A percentile compares a stretch with the other conserved stretches of the same genome.
Evolutionary conservation across 2,888 invertebrate genomes (phyloP).

Genomic region (Alentia gelatinosa): DNA sequence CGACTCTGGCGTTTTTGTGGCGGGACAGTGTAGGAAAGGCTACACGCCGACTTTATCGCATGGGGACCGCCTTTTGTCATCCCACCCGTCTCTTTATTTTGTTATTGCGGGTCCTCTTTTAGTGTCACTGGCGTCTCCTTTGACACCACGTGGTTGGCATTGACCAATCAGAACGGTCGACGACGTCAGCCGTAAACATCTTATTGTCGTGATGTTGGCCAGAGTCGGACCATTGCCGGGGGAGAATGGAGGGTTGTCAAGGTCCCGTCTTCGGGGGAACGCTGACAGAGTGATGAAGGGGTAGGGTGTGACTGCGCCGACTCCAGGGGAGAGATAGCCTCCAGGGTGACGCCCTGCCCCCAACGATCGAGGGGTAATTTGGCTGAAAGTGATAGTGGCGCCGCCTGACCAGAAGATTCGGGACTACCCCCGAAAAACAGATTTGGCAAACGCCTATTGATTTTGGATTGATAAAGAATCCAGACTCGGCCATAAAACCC

Average conservation of each 20-base stretch:
- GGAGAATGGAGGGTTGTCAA: slow-evolving; percentile 40
- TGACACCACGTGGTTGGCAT: slow-evolving; percentile 36
- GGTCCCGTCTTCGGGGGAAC: neutral
- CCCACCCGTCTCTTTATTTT: slow-evolving; percentile 17
- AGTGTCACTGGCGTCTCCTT: slow-evolving; percentile 32
- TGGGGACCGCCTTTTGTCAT: neutral
- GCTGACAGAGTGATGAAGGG: slow-evolving; percentile 43
- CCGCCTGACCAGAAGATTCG: slow-evolving; percentile 33
- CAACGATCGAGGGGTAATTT: slow-evolving; percentile 39
- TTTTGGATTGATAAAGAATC: slow-evolving; percentile 36
- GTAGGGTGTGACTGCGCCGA: slow-evolving; percentile 13
- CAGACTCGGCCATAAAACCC: neutral
- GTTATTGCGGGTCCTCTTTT: slow-evolving; percentile 37
- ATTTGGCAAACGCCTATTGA: slow-evolving; percentile 47
- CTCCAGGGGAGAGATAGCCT: slow-evolving; percentile 25
- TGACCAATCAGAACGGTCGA: slow-evolving; percentile 36
- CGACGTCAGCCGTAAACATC: slow-evolving; percentile 44
- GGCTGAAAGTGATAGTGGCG: slow-evolving; percentile 40
- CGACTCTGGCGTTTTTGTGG: neutral
- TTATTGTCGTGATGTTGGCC: slow-evolving; percentile 44
- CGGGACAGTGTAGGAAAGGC: neutral
- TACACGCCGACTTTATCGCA: neutral
- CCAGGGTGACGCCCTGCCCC: slow-evolving; percentile 41
- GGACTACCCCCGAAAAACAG: neutral
- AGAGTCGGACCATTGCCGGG: slow-evolving; percentile 20